phyloP scores from a whole-genome alignment of 2,888 invertebrate species.

The Crepidodera aurea region DNA sequence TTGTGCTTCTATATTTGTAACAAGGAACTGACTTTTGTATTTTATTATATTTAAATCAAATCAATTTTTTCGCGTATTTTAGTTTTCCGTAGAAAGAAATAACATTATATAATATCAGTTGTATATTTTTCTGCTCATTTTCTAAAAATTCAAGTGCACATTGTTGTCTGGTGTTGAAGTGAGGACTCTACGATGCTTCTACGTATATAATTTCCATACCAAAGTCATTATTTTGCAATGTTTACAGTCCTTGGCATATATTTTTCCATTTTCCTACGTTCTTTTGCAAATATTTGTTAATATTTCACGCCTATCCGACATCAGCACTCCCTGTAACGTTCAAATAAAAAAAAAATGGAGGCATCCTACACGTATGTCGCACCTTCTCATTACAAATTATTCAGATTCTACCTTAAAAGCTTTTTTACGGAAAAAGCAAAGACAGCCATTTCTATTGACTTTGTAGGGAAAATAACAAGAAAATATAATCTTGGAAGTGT shows the following conservation, averaged over 20 bases:
- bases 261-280: constrained; percentile 10
- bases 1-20: too few species aligned
- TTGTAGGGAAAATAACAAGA: too few species aligned
- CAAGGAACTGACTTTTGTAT: too few species aligned
- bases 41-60: too few species aligned
- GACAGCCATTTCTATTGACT: too few species aligned
- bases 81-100: too few species aligned
- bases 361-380: neutral
- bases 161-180: neutral
- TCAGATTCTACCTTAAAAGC: neutral
- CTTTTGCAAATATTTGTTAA: constrained; percentile 5
- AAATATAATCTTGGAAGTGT: too few species aligned
- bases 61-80: too few species aligned
- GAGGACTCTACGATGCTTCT: neutral
- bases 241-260: constrained; percentile 8
- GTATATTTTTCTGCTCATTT: too few species aligned
- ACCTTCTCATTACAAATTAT: neutral
- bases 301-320: constrained; percentile 1
- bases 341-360: neutral
- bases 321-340: neutral
- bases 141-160: neutral
- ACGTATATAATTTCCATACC: neutral
- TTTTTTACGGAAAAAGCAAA: neutral
- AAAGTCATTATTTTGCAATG: neutral
- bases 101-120: too few species aligned